Base-by-base conservation (phyloP, 2,797 vertebrate genomes). In the Paedocypris micromegethes region DNA sequence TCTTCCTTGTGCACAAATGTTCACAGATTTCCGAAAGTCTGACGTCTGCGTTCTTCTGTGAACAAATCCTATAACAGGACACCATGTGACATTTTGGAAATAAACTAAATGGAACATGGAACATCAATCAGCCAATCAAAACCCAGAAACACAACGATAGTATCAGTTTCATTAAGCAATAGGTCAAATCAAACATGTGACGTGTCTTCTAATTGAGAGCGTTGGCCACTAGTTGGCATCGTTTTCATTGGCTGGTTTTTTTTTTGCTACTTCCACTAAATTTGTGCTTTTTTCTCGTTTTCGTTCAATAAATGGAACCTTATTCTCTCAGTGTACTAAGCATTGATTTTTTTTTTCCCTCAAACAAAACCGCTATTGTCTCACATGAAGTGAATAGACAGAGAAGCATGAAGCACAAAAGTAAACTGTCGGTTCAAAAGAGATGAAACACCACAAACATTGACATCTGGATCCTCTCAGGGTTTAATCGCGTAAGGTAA, bases 311-410 rank as follows among this genome's bases (percentile, higher is more conserved):
- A 73, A 58, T 41, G 47, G 8, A 74, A 49, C 66, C n/a, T 64
- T 65, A 57, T 65, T 63, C 53, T 56, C 62, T 70, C 51, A 70
- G 62, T 42, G 47, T 68, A 79, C 62, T 76, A 76, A 79, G 70
- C 67, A 66, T 68, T 73, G 62, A 77, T 74, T 79, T 63, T 49
- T 63, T 49, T 23, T 1, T 23, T 23, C 23, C 23, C 66, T 72
- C 78, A 67, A 76, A 84, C 82, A 83, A 81, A 80, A 80, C 76
- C 76, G n/a, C 74, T 73, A 79, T 80, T 81, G 82, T 80, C 66
- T 73, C 64, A 63, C 64, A 75, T 72, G 42, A 58, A 41, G 46
- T 71, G 46, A 73, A 69, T 67, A 70, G 70, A 77, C 62, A 54
- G 58, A 50, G 65, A 58, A 55, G 58, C 68, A 66, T 57, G 62